Base-by-base conservation (phyloP, 1,140 invertebrate genomes). In the Myzus persicae region DNA sequence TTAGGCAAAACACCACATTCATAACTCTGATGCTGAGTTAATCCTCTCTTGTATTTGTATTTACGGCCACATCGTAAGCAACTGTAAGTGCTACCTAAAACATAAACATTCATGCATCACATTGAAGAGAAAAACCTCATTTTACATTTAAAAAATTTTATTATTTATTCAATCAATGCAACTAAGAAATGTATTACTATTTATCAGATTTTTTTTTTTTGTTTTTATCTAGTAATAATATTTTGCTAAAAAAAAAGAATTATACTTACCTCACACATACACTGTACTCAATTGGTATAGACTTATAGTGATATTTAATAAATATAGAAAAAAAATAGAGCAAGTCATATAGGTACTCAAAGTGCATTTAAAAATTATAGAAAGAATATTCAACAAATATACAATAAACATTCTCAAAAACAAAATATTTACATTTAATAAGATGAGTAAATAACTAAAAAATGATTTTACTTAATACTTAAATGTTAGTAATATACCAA, bases 1-100 rank as follows among this genome's bases (percentile, higher is more conserved):
- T 95, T 94, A 22, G 95, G 95, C 14, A 14, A 5, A 76, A 76
- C 59, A n/a, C n/a, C 59, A 76, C 59, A 76, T n/a, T 76, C 59
- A 76, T 76, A 76, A 76, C 0, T 76, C 11, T 76, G 59, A 76
- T 76, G 59, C 4, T 76, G 59, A 18, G 18, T n/a, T n/a, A 76
- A 76, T 76, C 59, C 59, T 76, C 31, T 76, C 31, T 76, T n/a
- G 59, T 76, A 76, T 76, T 76, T 76, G n/a, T 76, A 76, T 76
- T n/a, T 76, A 76, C 20, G 14, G 11, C n/a, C n/a, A n/a, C 59
- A 76, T n/a, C n/a, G 31, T n/a, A 76, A n/a, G 18, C 59, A 76
- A 76, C 14, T 76, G n/a, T n/a, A 76, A 4, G n/a, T n/a, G n/a
- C 14, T 0, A 76, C 59, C 59, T 76, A 76, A 6, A 76, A 76